phyloP scores from a whole-genome alignment of 1,140 invertebrate species.

The Ips typographus region DNA sequence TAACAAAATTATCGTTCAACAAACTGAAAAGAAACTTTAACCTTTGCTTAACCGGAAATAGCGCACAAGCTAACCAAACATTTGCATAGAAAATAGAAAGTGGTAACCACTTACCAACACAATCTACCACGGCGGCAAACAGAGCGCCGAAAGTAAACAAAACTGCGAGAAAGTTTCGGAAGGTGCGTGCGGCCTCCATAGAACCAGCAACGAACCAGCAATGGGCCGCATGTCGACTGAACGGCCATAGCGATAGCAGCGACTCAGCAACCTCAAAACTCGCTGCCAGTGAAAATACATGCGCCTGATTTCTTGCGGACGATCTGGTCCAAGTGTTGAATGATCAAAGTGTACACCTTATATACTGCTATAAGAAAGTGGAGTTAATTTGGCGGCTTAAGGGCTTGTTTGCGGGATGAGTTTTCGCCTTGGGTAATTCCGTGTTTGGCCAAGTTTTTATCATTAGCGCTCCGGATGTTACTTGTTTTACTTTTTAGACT shows the following conservation, averaged over 20 bases:
- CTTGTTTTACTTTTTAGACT: too few species aligned
- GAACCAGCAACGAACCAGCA: constrained; percentile 8
- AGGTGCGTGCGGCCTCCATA: constrained; percentile 7
- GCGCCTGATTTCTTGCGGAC: constrained; percentile 11
- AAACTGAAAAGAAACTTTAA: too few species aligned
- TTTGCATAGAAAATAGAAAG: constrained; percentile 5
- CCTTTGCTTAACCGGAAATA: too few species aligned
- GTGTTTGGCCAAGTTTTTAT: too few species aligned
- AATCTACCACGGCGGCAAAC: constrained; percentile 3
- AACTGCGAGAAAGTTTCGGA: constrained; percentile 4
- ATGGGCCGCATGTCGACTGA: constrained; percentile 23
- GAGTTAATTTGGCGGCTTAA: background rate
- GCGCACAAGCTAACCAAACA: background rate
- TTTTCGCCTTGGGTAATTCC: background rate
- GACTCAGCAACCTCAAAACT: constrained; percentile 4
- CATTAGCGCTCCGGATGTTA: too few species aligned
- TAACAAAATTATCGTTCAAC: too few species aligned
- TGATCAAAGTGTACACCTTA: background rate
- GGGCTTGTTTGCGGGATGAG: background rate
- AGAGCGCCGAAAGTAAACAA: constrained; percentile 9
- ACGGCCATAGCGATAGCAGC: background rate
- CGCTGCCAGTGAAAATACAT: constrained; percentile 3
- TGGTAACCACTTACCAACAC: constrained; percentile 9
- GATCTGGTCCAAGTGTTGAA: constrained; percentile 6
- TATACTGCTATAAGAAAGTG: background rate